These are phyloP conservation scores for Chunga burmeisteri DNA, from an alignment of 2,113 vertebrate genomes.

Conservation along the genomic window DNA sequence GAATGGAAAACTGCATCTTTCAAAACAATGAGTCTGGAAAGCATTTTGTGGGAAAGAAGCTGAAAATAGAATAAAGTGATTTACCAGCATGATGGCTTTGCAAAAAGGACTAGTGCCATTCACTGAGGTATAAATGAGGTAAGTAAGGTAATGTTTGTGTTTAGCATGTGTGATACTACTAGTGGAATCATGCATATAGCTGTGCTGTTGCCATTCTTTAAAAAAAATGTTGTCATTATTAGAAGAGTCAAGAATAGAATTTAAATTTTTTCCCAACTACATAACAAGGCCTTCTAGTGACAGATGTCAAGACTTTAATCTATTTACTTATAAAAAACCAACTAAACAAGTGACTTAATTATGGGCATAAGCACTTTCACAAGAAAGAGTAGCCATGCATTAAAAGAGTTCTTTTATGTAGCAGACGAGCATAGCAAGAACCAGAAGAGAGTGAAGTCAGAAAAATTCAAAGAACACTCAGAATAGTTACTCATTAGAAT, in stretches of 20 bases:
- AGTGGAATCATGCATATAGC: background rate
- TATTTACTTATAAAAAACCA: background rate
- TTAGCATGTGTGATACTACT: background rate
- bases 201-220: background rate
- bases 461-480: background rate
- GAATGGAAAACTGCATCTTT: background rate
- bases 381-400: background rate
- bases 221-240: background rate
- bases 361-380: background rate
- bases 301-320: background rate
- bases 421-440: background rate
- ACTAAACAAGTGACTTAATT: background rate
- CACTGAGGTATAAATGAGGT: background rate
- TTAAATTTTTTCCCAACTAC: background rate
- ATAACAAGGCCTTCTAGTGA: background rate
- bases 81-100: background rate
- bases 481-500: background rate
- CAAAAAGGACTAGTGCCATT: background rate
- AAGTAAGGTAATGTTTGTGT: background rate
- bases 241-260: background rate
- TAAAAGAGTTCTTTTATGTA: background rate
- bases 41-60: background rate
- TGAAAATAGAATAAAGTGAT: background rate
- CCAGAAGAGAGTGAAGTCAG: background rate
- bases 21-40: background rate